These are phyloP conservation scores for Oscheius onirici DNA, from an alignment of 2,888 invertebrate species.

Conservation along the genomic window DNA sequence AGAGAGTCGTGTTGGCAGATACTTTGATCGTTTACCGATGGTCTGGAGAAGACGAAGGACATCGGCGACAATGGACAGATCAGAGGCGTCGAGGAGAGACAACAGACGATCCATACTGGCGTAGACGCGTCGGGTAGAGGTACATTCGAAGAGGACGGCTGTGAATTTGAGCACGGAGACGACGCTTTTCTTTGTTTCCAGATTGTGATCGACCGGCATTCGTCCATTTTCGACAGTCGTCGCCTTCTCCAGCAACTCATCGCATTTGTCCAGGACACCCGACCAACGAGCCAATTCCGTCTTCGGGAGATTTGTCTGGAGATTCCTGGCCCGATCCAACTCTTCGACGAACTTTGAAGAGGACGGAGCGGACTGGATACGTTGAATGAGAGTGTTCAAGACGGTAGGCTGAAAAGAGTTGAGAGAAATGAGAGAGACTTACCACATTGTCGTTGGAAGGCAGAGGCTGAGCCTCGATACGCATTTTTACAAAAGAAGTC, in stretches of 20 bases:
- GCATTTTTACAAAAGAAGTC: background rate
- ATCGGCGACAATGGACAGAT: slow-evolving; percentile 59
- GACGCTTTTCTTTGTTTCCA: slow-evolving; percentile 28
- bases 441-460: slow-evolving; percentile 20
- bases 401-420: slow-evolving; percentile 21
- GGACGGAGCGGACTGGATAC: slow-evolving; percentile 32
- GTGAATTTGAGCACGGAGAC: slow-evolving; percentile 61
- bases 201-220: slow-evolving; percentile 23
- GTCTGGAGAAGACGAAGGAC: slow-evolving; percentile 60
- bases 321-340: slow-evolving; percentile 42
- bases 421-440: background rate
- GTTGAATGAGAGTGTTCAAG: background rate
- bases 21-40: slow-evolving; percentile 66
- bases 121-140: slow-evolving; percentile 64
- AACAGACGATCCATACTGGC: slow-evolving; percentile 59
- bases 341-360: slow-evolving; percentile 42
- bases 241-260: slow-evolving; percentile 59
- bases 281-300: slow-evolving; percentile 63
- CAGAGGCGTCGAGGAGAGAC: slow-evolving; percentile 56
- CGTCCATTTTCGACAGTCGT: slow-evolving; percentile 31
- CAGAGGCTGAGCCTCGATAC: slow-evolving; percentile 14
- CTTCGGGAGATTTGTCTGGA: slow-evolving; percentile 51
- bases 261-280: slow-evolving; percentile 63
- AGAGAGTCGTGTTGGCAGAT: slow-evolving; percentile 46
- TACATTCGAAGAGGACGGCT: slow-evolving; percentile 65